These are phyloP conservation scores for Erebia palarica DNA, from an alignment of 2,888 invertebrate genomes.

Conservation along the genomic window DNA sequence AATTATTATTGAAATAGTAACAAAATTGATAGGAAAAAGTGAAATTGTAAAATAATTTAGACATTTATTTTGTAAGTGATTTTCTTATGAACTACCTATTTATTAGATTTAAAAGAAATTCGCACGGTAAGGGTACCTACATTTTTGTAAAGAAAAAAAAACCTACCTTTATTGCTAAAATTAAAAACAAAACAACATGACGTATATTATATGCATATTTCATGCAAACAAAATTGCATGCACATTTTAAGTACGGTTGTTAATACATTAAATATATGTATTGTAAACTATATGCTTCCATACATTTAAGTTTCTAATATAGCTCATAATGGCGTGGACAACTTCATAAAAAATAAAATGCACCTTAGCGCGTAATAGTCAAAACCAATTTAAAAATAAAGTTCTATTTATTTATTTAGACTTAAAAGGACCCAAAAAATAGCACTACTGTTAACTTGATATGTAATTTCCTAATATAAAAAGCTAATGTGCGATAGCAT, in stretches of 20 bases:
- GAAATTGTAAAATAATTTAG: not conserved
- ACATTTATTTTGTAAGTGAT: not conserved
- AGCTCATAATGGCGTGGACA: slow-evolving; percentile 21
- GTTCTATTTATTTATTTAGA: no score
- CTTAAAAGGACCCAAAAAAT: no score
- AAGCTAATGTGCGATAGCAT: not conserved
- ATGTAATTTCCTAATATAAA: not conserved
- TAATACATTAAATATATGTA: slow-evolving; percentile 3
- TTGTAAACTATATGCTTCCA: not conserved
- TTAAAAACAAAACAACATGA: slow-evolving; percentile 4
- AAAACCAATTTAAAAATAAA: not conserved
- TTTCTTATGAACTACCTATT: not conserved
- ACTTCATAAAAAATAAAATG: not conserved
- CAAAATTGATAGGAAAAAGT: not conserved
- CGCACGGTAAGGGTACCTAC: not conserved
- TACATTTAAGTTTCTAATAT: slow-evolving; percentile 3
- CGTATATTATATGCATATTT: not conserved
- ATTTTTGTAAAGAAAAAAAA: not conserved
- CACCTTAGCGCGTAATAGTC: slow-evolving; percentile 4
- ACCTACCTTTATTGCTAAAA: not conserved
- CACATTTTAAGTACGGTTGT: slow-evolving; percentile 15
- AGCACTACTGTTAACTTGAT: not conserved
- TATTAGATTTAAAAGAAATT: not conserved
- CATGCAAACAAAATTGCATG: slow-evolving; percentile 6
- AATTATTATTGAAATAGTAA: slow-evolving; percentile 6